A percentile compares a stretch with the other conserved stretches of the same genome.
Conservation (phyloP, 2,888 invertebrate genomes). For the Pristionchus maxplancki region DNA sequence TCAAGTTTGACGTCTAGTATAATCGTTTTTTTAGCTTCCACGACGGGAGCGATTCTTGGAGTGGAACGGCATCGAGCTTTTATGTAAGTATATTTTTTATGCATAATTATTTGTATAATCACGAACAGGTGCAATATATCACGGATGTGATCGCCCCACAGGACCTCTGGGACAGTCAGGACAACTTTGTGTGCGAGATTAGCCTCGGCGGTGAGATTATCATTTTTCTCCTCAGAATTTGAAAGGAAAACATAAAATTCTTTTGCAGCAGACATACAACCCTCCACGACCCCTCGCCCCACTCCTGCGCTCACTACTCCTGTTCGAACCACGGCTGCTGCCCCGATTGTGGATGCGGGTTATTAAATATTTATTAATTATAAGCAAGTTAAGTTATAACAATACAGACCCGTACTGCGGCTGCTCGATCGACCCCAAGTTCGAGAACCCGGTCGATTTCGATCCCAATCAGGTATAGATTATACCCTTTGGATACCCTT, state of each 20-base stretch:
- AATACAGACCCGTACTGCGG: neutral
- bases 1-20: neutral
- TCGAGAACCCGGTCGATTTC: neutral
- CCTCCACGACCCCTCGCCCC: neutral
- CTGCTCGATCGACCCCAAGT: neutral
- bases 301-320: neutral
- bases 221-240: neutral
- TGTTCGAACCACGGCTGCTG: too few species aligned
- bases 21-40: neutral
- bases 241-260: neutral
- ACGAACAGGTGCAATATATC: neutral
- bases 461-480: neutral
- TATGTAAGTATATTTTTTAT: neutral
- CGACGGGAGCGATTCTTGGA: neutral
- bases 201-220: neutral
- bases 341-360: neutral
- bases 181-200: neutral
- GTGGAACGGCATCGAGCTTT: neutral
- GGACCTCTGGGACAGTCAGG: neutral
- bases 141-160: neutral
- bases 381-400: too few species aligned
- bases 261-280: neutral
- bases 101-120: too few species aligned
- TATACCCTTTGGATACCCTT: too few species aligned
- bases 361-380: neutral